Evolutionary conservation across 1,140 invertebrate species (phyloP), one percentile per base, ranked within the genome.

Genomic region (Diorhabda carinulata): DNA sequence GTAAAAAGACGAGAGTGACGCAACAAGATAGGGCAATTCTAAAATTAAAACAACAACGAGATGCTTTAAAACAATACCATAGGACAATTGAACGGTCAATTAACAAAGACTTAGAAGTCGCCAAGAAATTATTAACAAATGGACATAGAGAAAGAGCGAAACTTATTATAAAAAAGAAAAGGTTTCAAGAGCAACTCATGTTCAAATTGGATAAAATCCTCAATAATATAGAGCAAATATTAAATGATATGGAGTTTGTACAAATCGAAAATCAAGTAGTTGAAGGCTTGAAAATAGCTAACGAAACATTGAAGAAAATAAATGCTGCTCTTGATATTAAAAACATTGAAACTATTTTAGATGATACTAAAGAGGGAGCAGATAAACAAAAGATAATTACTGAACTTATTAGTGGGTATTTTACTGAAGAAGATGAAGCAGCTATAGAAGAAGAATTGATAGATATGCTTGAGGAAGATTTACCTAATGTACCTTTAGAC

Each of bases 41-140:
- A 9, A 57, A n/a, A n/a, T 9, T 57, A 57, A 9, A 57, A 57
- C 9, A 57, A 9, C 9, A n/a, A n/a, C 4, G 25, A n/a, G 56
- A 25, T 57, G 25, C 9, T 57, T 57, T 25, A 57, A 57, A 57
- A 57, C 56, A 57, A 57, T 57, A 57, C 56, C 56, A 57, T 57
- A 25, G 56, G 25, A 57, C 56, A 57, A n/a, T 57, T 57, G 56
- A 25, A 57, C 25, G 56, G 56, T 25, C 9, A 57, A 57, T n/a
- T n/a, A 57, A 57, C 56, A 57, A n/a, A 9, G 56, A 57, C 56
- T n/a, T 57, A 3, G 56, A n/a, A 57, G 9, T 57, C 6, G 56
- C 9, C 1, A 25, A 25, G 25, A 25, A 25, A 25, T 25, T 25
- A 25, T 1, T 25, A 25, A 25, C 25, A 25, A 25, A 25, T 25